Evolutionary conservation across 2,888 invertebrate genomes (phyloP).

Genomic region (Scaptomyza caliginosa): DNA sequence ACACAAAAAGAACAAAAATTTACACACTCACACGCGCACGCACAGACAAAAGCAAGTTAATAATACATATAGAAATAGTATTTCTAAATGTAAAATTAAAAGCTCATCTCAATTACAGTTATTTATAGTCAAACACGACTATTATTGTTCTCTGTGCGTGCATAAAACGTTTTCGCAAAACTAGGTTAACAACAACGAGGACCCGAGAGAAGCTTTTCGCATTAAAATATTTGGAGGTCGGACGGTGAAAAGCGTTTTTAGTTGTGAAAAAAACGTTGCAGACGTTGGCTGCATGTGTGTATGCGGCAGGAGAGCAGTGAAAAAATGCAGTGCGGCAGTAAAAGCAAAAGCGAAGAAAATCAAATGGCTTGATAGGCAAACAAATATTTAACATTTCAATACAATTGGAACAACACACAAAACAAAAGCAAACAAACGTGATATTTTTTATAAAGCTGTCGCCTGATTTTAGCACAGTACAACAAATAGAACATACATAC

Average conservation of each 20-base stretch:
- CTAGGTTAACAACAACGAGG: slow-evolving; percentile 52
- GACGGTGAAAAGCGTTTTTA: slow-evolving; percentile 35
- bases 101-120: slow-evolving; percentile 23
- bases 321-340: slow-evolving; percentile 68
- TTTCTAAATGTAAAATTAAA: slow-evolving; percentile 8
- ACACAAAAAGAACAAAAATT: slow-evolving; percentile 21
- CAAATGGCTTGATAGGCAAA: slow-evolving; percentile 71
- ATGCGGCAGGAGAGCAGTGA: slow-evolving; percentile 50
- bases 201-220: slow-evolving; percentile 19
- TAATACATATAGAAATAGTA: slow-evolving; percentile 28
- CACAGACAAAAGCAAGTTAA: slow-evolving; percentile 17
- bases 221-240: slow-evolving; percentile 58
- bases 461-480: slow-evolving; percentile 68
- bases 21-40: neutral
- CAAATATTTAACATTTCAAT: slow-evolving; percentile 53
- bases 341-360: slow-evolving; percentile 50
- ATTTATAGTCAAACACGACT: slow-evolving; percentile 15
- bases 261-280: slow-evolving; percentile 59
- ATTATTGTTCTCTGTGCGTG: slow-evolving; percentile 40
- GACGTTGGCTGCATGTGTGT: slow-evolving; percentile 68
- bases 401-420: slow-evolving; percentile 33
- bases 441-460: slow-evolving; percentile 69
- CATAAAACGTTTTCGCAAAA: slow-evolving; percentile 44
- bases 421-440: slow-evolving; percentile 56
- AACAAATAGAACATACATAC: slow-evolving; percentile 14